Evolutionary conservation across 2,113 vertebrate genomes (phyloP), one percentile per base, ranked within the genome.

Genomic region (Micronycteris hirsuta): DNA sequence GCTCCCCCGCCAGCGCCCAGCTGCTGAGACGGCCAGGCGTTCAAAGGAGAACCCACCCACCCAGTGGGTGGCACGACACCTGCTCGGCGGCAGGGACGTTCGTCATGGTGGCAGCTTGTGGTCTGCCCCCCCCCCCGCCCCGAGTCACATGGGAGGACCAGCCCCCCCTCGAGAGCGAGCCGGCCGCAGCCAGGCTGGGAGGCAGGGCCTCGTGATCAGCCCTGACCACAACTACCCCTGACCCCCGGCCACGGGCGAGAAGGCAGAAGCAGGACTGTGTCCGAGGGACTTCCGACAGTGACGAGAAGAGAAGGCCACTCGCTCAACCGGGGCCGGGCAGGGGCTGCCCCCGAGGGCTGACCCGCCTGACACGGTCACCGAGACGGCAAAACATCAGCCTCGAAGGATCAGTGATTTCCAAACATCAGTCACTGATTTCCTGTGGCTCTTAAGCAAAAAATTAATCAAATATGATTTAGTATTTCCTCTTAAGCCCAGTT

Each of bases 31-130:
- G 6, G 16, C 3, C 1, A 2, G 14, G 15, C 1, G 16, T n/a
- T 24, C 24, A 45, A 31, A 28, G 56, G 47, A n/a, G n/a, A n/a
- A n/a, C 2, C 0, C 12, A 6, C 58, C 2, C 0, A 17, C 8
- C 38, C 13, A 3, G 3, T 0, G 0, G 2, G 33, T 7, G 56
- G 70, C 43, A 0, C 0, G 4, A 6, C 2, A 1, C n/a, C 22
- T 1, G 58, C 58, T 16, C 22, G 1, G 4, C 2, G 73, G 26
- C 0, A 7, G n/a, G 41, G n/a, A 7, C 2, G 0, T 4, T 11
- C 17, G 15, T 58, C 41, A 14, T 6, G 3, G 17, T 17, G 47
- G 77, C 1, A n/a, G 73, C 16, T 8, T 56, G 43, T 5, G 63
- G 71, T 61, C 52, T 4, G 49, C 5, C 17, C 49, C 52, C 52